phyloP scores from a whole-genome alignment of 2,113 vertebrate species.

The Capreolus pygargus region DNA sequence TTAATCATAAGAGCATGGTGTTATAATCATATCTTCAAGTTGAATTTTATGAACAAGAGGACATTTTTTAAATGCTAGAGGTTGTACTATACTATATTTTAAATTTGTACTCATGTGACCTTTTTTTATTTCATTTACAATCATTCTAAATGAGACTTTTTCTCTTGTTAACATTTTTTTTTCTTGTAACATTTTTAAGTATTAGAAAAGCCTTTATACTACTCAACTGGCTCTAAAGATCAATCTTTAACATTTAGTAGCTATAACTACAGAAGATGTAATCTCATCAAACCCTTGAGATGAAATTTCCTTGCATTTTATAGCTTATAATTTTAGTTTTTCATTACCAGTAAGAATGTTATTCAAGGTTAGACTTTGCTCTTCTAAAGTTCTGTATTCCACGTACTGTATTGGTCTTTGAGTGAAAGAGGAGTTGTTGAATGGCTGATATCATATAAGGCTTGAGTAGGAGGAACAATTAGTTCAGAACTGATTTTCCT shows the following conservation, averaged over 20 bases:
- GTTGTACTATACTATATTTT: neutral
- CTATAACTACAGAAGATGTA: neutral
- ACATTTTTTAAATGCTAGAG: neutral
- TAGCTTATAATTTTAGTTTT: slow-evolving; percentile 38
- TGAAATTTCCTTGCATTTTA: neutral
- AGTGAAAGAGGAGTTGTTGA: neutral
- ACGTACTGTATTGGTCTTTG: neutral
- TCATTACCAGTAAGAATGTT: slow-evolving; percentile 25
- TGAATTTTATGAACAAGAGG: slow-evolving; percentile 12
- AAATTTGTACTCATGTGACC: slow-evolving; percentile 21
- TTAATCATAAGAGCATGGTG: neutral
- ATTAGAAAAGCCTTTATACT: slow-evolving; percentile 23
- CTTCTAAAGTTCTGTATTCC: neutral
- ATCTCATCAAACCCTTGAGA: slow-evolving; percentile 14
- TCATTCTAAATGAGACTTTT: slow-evolving; percentile 5
- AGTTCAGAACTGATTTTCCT: neutral
- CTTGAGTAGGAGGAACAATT: neutral
- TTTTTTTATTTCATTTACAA: slow-evolving; percentile 53
- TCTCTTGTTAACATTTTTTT: neutral
- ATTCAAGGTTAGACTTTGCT: slow-evolving; percentile 9
- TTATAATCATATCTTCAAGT: neutral
- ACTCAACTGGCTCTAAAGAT: slow-evolving; percentile 7
- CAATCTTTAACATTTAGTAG: slow-evolving; percentile 38
- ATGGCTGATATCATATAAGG: neutral
- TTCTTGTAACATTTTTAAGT: slow-evolving; percentile 19